Base-by-base conservation (phyloP, 2,113 vertebrate genomes). In the Centropus bengalensis region DNA sequence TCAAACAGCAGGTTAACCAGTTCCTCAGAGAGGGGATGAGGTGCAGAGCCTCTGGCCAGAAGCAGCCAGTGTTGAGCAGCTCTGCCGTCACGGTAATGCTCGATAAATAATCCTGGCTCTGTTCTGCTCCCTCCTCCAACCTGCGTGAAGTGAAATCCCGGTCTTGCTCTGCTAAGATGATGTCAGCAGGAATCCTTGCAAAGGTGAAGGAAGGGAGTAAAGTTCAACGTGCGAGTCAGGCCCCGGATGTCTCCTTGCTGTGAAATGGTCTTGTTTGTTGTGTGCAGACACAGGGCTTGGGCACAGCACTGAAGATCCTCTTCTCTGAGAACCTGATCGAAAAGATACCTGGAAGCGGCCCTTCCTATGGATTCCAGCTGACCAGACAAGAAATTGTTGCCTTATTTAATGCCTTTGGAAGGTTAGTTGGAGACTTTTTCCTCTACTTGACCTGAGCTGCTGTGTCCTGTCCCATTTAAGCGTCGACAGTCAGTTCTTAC, bases 331-430 rank as follows among this genome's bases (percentile, higher is more conserved):
- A 97, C 60, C 96, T 99, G 94, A 99, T 99, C 28, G 98, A 98
- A 70, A 98, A 97, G 80, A 98, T 99, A 60, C 98, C 98, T 7
- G 97, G 98, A 70, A 98, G 97, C 6, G 97, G 97, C 63, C 92
- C 96, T n/a, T 97, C 95, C 49, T 98, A 98, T 16, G 96, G 97
- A 27, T 99, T 99, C 96, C 98, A 98, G 94, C 98, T 99, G 70
- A 99, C 96, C 47, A 98, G 99, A 69, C 99, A 99, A 95, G 99
- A 99, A 96, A 98, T 99, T 6, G 99, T 99, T 70, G 98, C 99
- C 42, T 97, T 99, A 76, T 97, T 99, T 89, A 99, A 99, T 71
- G 99, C 99, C 81, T 99, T 99, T 74, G 99, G 99, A 92, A 98
- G 99, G 99, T 99, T 82, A 95, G 97, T 92, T 54, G 63, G 67